Evolutionary conservation across 2,797 vertebrate species (phyloP), one percentile per base, ranked within the genome.

Genomic region (Chelonia mydas): DNA sequence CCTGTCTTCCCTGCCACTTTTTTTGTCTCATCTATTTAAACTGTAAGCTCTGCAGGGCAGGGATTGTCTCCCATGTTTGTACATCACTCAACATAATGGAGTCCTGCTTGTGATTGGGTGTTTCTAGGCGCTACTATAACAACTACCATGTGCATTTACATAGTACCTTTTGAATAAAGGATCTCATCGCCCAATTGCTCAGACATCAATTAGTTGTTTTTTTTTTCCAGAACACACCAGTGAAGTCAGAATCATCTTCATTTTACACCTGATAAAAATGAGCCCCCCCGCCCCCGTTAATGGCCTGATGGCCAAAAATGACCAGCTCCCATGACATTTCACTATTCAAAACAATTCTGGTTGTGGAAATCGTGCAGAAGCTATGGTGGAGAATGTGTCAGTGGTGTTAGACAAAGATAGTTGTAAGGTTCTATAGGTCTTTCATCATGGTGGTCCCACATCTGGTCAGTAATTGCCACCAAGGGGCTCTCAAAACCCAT

Each of bases 271-370:
- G 31, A 65, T 65, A n/a, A 65, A 31, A 65, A 65, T 65, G 31
- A n/a, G 61, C 3, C 15, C 1, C 15, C 15, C 28, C 15, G 1
- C 15, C 15, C 28, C 11, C 7, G 23, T 13, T 7, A 61, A 61
- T 65, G 61, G 15, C 61, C 33, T 65, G 61, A 9, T 17, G 33
- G 31, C 15, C 31, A 17, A 65, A 65, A 65, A 8, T n/a, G 16
- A n/a, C 5, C 33, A 65, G 33, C 61, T 65, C 15, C 61, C 33
- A 17, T n/a, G 6, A 61, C 31, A n/a, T 61, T 61, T 33, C 59
- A 61, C 59, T 33, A 33, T n/a, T 65, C 61, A n/a, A 7, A 65
- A n/a, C 12, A 65, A 3, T 45, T 74, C 23, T 11, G 10, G 37
- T 41, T 23, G n/a, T 41, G 19, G 21, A 27, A 10, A 10, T 41